Conservation (phyloP, 1,140 invertebrate species). For the Plectrocnemia conspersa region DNA sequence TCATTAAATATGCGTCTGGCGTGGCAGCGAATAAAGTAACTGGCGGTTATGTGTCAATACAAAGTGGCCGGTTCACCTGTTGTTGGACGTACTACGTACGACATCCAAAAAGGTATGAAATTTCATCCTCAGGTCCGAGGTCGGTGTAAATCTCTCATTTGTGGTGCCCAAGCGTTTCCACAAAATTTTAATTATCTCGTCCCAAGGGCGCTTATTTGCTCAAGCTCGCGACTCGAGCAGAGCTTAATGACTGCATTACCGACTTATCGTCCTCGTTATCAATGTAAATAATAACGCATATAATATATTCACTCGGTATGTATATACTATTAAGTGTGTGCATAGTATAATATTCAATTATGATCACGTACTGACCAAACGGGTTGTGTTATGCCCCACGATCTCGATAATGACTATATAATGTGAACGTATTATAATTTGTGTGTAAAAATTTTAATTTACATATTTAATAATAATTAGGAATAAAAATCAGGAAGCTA, state of each 20-base stretch:
- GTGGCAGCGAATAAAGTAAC: not conserved
- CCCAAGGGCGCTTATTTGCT: conserved; percentile 5
- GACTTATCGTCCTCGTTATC: not conserved
- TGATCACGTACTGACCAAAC: too few relatives aligned
- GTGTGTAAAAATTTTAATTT: not conserved
- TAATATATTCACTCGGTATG: too few relatives aligned
- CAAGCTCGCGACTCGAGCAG: not conserved
- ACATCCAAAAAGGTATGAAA: conserved; percentile 22
- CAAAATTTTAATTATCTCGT: conserved; percentile 27
- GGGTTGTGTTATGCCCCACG: too few relatives aligned
- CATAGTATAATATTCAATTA: too few relatives aligned
- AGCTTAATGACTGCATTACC: not conserved
- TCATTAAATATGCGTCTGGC: too few relatives aligned
- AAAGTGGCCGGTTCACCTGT: conserved; percentile 20
- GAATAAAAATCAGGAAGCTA: not conserved
- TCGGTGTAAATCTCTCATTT: conserved; percentile 19
- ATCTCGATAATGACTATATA: too few relatives aligned
- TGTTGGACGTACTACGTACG: not conserved
- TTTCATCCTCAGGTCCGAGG: conserved; percentile 16
- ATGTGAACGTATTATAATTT: not conserved
- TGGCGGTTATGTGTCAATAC: conserved; percentile 21
- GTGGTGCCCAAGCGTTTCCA: conserved; percentile 21
- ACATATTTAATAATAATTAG: conserved; percentile 18
- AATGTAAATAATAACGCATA: not conserved
- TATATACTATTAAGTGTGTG: too few relatives aligned